Base-by-base conservation (phyloP, 2,113 vertebrate species). In the Eulemur rufifrons region DNA sequence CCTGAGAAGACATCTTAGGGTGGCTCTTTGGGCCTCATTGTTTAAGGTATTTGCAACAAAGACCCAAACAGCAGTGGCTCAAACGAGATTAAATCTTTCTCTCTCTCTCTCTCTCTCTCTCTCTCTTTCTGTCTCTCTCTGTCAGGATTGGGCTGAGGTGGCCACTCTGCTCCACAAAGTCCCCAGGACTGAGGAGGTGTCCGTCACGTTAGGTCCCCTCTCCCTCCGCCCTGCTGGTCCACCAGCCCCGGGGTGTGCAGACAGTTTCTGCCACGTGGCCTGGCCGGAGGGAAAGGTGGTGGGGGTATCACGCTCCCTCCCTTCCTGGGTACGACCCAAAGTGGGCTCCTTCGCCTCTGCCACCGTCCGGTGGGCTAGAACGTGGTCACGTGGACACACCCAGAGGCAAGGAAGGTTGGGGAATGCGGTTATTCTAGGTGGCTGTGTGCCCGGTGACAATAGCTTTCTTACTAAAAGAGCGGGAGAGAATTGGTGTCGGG, bases 121-220 rank as follows among this genome's bases (percentile, higher is more conserved):
- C 1, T 83, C 27, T 42, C 27, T 25, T 8, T 5, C 13, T 21
- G 14, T 14, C 27, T 10, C 39, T 17, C 27, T 47, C 56, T 42
- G 27, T 86, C 68, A 11, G 84, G 71, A 23, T 17, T 25, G 37
- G 39, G 71, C 81, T 27, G 18, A 66, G 4, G 32, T 6, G 39
- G 66, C 39, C 1, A 7, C 66, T 78, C 61, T 81, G 77, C 7
- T 32, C 25, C 37, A 29, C 25, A 13, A 20, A 63, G 81, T 61
- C 39, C 27, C 27, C 45, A 17, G n/a, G 52, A 9, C 37, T 54
- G 2, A 54, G n/a, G 34, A 7, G 34, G 21, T 3, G 1, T 56
- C 37, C 76, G 0, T 13, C 13, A 34, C 17, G 0, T 42, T 32
- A 29, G 47, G 21, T 52, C 34, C 56, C n/a, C 0, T 1, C 15